These are phyloP conservation scores for Pantelozetes paolii DNA, from an alignment of 2,888 invertebrate species.

Conservation along the genomic window DNA sequence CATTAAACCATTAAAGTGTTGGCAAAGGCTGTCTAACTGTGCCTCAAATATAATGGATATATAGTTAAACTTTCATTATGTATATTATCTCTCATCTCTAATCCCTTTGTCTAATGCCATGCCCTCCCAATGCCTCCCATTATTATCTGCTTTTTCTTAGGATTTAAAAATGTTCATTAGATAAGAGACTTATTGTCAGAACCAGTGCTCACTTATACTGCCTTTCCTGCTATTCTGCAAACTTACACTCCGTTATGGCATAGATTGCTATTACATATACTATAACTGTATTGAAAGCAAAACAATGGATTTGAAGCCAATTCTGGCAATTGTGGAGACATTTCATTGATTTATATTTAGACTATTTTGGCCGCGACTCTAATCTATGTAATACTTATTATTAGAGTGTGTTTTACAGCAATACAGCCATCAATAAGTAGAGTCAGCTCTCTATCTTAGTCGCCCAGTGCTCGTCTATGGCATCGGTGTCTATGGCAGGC, in stretches of 20 bases:
- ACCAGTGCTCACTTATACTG: neutral
- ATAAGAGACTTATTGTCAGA: constrained; percentile 34
- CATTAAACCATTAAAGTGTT: constrained; percentile 22
- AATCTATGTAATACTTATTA: neutral
- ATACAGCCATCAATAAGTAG: neutral
- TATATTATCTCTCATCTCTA: constrained; percentile 36
- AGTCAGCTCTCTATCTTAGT: neutral
- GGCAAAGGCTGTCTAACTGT: constrained; percentile 31
- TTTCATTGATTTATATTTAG: constrained; percentile 21
- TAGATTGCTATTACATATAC: neutral
- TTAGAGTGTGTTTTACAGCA: neutral
- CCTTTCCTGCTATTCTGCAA: constrained; percentile 10
- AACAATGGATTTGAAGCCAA: constrained; percentile 13
- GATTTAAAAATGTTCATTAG: constrained; percentile 36
- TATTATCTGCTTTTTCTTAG: constrained; percentile 38
- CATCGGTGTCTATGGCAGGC: constrained; percentile 5
- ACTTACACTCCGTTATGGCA: constrained; percentile 25
- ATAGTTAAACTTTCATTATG: constrained; percentile 36
- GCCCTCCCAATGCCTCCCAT: constrained; percentile 33
- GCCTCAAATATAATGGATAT: neutral
- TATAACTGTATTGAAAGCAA: constrained; percentile 1
- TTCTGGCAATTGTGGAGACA: neutral
- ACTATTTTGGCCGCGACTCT: constrained; percentile 17
- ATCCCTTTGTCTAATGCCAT: constrained; percentile 35
- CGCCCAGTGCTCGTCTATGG: constrained; percentile 1